Evolutionary conservation across 1,140 invertebrate species (phyloP).

Genomic region (Panagrolaimus sp.): DNA sequence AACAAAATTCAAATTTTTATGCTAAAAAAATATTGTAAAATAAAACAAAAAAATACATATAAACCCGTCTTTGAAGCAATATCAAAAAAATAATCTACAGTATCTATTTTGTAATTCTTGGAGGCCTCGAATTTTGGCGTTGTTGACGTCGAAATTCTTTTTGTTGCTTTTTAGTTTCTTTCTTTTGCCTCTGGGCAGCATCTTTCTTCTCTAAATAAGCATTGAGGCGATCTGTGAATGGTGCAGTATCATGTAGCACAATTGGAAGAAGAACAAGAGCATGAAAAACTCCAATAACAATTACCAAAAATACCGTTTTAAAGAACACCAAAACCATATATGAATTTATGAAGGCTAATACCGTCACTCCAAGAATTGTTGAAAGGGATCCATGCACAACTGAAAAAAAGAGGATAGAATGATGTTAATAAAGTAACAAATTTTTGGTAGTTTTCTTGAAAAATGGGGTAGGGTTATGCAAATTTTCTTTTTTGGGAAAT

Average conservation of each 20-base stretch:
- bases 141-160: background rate
- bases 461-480: background rate
- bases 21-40: constrained; percentile 4
- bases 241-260: constrained; percentile 59
- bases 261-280: constrained; percentile 61
- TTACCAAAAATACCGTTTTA: constrained; percentile 62
- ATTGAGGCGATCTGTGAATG: constrained; percentile 41
- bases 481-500: background rate
- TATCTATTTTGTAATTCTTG: too few species aligned
- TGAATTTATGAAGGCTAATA: constrained; percentile 82
- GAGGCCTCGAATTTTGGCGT: too few species aligned
- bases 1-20: background rate
- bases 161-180: background rate
- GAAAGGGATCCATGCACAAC: constrained; percentile 72
- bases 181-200: background rate
- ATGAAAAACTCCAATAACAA: constrained; percentile 60
- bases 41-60: background rate
- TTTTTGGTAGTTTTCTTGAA: background rate
- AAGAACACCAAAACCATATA: constrained; percentile 64
- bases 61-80: too few species aligned
- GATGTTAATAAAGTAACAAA: background rate
- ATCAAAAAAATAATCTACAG: too few species aligned
- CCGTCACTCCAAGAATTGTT: constrained; percentile 82
- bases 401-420: constrained; percentile 25
- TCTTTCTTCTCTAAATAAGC: constrained; percentile 19